Evolutionary conservation across 2,888 invertebrate species (phyloP), one percentile per base, ranked within the genome.

Genomic region (Ametastegia equiseti): DNA sequence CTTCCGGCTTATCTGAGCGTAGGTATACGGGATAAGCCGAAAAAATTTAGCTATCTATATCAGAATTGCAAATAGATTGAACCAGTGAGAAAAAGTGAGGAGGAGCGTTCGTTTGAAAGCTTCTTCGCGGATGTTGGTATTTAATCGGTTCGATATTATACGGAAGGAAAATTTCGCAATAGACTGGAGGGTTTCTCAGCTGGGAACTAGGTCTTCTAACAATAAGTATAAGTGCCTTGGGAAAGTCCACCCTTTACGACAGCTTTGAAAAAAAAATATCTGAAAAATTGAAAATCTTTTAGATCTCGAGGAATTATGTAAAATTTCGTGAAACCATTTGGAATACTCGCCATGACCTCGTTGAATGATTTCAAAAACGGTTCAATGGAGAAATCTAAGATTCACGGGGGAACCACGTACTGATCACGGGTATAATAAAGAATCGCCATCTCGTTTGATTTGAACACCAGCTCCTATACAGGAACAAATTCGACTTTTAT

Each of bases 21-120:
- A 23, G 36, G n/a, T n/a, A n/a, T n/a, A n/a, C n/a, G n/a, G n/a
- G 54, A 75, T 75, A 75, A 75, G 75, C 75, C 54, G 33, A 54
- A 54, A 71, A 47, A 45, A 71, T 30, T 45, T 47, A 45, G 19
- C n/a, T 15, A 54, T 5, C 60, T 60, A 27, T 30, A 60, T 75
- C 54, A 54, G 75, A 54, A 75, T 75, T 54, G 33, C 75, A 54
- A 54, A 75, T 54, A 75, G 50, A 75, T 36, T 36, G 54, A 75
- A 36, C 54, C 30, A 19, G 1, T 4, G 13, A 15, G 30, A 60
- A 42, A 9, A 5, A 30, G 30, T 60, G 60, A 15, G 30, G 60
- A 30, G 27, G 23, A 30, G 15, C 30, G 5, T 60, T 60, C 15
- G 6, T 6, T 30, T 30, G 13, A 11, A 36, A 36, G 33, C 9